These are phyloP conservation scores for Tragelaphus imberbis DNA, from an alignment of 2,113 vertebrate genomes.

Conservation along the genomic window DNA sequence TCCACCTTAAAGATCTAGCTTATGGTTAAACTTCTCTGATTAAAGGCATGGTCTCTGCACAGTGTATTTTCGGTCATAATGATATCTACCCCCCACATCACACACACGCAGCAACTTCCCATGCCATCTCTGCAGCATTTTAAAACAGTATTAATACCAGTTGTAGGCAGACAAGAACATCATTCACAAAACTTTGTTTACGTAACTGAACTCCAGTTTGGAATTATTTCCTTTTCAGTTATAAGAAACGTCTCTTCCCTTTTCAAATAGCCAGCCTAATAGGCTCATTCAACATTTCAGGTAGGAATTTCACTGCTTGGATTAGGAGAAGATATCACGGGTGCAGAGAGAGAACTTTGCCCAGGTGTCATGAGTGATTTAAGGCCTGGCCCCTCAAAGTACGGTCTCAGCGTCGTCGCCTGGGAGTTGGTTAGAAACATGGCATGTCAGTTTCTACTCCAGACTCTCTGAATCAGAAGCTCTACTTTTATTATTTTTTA, in stretches of 20 bases:
- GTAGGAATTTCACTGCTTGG: neutral
- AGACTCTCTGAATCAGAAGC: neutral
- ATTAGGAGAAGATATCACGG: neutral
- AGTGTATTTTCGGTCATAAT: neutral
- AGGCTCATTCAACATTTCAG: neutral
- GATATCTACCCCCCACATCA: neutral
- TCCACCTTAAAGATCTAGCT: neutral
- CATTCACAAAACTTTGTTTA: constrained; percentile 43
- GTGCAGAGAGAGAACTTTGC: neutral
- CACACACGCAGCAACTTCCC: neutral
- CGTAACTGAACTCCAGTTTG: constrained; percentile 23
- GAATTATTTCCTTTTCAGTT: constrained; percentile 13
- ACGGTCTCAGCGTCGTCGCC: neutral
- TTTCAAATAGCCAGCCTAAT: neutral
- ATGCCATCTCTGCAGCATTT: neutral
- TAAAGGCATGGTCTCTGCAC: neutral
- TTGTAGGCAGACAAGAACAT: constrained; percentile 36
- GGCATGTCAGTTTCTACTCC: neutral
- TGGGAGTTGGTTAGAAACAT: neutral
- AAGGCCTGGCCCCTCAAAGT: neutral
- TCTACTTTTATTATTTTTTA: neutral
- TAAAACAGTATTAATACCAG: constrained; percentile 27
- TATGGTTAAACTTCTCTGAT: constrained; percentile 28
- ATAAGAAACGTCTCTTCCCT: constrained; percentile 29
- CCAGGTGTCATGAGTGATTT: neutral